phyloP scores from a whole-genome alignment of 2,888 invertebrate genomes.

The Galeruca laticollis region DNA sequence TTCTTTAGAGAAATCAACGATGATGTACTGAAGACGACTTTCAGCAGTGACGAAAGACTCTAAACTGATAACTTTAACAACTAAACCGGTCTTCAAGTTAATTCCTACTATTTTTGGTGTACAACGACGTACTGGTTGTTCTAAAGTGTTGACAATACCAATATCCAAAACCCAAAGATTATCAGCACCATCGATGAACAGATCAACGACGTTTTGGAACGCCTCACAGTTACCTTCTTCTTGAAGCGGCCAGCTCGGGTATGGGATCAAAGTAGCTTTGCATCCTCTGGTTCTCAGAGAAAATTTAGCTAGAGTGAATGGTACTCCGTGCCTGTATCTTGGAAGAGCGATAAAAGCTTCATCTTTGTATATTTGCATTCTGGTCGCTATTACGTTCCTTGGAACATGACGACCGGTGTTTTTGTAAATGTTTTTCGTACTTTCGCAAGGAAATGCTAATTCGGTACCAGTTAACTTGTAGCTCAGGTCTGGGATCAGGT shows the following conservation, averaged over 20 bases:
- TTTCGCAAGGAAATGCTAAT: conserved; percentile 55
- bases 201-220: conserved; percentile 79
- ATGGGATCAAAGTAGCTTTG: conserved; percentile 70
- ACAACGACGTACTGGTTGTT: conserved; percentile 74
- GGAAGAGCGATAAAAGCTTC: conserved; percentile 71
- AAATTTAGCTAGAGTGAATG: conserved; percentile 75
- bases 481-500: conserved; percentile 58
- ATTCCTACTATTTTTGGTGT: conserved; percentile 73
- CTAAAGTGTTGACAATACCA: conserved; percentile 77
- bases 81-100: conserved; percentile 66
- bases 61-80: conserved; percentile 72
- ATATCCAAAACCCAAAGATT: conserved; percentile 80
- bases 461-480: conserved; percentile 55
- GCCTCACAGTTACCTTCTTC: conserved; percentile 74
- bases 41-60: conserved; percentile 67
- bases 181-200: conserved; percentile 73
- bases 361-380: conserved; percentile 71
- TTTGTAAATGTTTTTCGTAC: conserved; percentile 71
- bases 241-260: conserved; percentile 75
- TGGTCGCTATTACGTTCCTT: conserved; percentile 73
- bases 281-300: conserved; percentile 67
- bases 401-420: conserved; percentile 71
- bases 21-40: conserved; percentile 77
- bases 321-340: conserved; percentile 74
- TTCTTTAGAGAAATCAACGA: conserved; percentile 74